A percentile compares a stretch with the other conserved stretches of the same genome.
These are phyloP conservation scores for Saguinus midas DNA, from an alignment of 2,113 vertebrate species.

Conservation along the genomic window DNA sequence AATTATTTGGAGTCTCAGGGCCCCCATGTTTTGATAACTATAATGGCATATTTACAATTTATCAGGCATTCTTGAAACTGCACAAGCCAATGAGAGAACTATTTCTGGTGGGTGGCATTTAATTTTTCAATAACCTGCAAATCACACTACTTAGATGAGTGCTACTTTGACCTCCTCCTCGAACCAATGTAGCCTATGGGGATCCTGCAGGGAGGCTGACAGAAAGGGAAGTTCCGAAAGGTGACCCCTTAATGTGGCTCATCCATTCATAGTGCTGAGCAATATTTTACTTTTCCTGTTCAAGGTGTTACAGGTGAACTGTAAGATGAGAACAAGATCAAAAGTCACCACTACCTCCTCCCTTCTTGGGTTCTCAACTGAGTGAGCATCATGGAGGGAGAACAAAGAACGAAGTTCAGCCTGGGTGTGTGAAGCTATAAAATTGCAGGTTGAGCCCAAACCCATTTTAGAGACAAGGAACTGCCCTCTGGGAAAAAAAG, in stretches of 20 bases:
- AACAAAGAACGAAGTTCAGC: not conserved
- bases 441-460: not conserved
- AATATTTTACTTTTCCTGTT: not conserved
- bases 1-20: not conserved
- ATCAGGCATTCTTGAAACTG: constrained; percentile 26
- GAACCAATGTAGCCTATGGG: not conserved
- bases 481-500: not conserved
- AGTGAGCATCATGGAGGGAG: not conserved
- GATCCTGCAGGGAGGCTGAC: not conserved
- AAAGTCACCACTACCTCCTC: not conserved
- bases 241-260: not conserved
- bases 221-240: not conserved
- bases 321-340: not conserved
- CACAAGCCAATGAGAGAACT: not conserved
- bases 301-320: not conserved
- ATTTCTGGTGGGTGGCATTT: not conserved
- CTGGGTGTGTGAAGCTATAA: not conserved
- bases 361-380: not conserved
- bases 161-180: not conserved
- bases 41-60: not conserved
- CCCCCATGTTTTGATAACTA: not conserved
- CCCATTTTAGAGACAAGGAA: not conserved
- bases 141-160: not conserved
- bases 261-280: not conserved
- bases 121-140: not conserved